Percentiles rank a stretch among this genome's conserved stretches.
Conservation (phyloP, 2,888 invertebrate species). For the Sinopyrophorus schimmeli region DNA sequence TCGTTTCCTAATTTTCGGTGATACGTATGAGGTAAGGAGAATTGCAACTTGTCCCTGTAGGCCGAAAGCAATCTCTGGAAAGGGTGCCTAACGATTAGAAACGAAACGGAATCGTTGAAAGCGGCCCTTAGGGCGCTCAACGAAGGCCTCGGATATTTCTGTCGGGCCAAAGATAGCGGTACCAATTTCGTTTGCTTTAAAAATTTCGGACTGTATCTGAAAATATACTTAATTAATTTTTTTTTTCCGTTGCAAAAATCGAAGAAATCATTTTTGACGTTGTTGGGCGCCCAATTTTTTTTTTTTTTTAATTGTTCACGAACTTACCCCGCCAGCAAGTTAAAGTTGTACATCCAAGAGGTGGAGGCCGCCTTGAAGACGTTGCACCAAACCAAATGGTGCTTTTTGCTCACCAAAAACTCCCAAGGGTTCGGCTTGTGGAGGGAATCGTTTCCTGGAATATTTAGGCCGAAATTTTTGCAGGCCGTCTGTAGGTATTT, state of each 20-base stretch:
- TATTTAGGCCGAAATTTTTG: constrained; percentile 63
- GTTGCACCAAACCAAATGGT: constrained; percentile 83
- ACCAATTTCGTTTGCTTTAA: constrained; percentile 77
- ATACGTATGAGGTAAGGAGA: constrained; percentile 79
- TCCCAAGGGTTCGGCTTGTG: constrained; percentile 83
- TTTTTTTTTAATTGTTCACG: too few relatives aligned
- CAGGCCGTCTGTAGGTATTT: constrained; percentile 64
- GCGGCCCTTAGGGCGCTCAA: constrained; percentile 71
- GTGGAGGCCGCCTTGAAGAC: constrained; percentile 86
- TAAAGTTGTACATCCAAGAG: constrained; percentile 92
- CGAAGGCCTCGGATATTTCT: constrained; percentile 77
- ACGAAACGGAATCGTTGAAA: constrained; percentile 76
- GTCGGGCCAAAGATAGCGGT: constrained; percentile 75
- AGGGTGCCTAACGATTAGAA: constrained; percentile 81
- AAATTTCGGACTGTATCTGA: constrained; percentile 73
- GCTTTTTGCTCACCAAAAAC: constrained; percentile 77
- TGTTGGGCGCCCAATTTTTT: too few relatives aligned
- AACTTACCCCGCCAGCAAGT: constrained; percentile 74
- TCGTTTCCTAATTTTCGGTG: constrained; percentile 79
- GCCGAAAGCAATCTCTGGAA: constrained; percentile 79
- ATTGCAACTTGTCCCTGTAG: constrained; percentile 83
- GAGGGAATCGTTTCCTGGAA: constrained; percentile 60
- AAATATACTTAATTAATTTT: too few relatives aligned
- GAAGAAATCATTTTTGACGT: too few relatives aligned
- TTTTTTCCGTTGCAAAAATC: too few relatives aligned